These are phyloP conservation scores for Acanthosoma haemorrhoidale DNA, from an alignment of 2,888 invertebrate species.

Conservation along the genomic window DNA sequence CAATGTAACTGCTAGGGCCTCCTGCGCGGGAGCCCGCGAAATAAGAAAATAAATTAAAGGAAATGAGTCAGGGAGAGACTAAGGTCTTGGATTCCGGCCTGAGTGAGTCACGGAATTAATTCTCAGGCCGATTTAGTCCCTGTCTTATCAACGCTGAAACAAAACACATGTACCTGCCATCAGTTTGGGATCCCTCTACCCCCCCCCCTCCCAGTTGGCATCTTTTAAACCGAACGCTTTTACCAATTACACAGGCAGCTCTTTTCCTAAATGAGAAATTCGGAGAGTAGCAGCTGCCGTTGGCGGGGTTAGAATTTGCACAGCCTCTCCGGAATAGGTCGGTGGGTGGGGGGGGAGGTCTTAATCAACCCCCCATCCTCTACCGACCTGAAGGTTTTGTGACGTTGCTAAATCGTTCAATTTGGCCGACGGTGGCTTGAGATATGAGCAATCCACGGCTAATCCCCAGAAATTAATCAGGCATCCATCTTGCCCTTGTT, in stretches of 20 bases:
- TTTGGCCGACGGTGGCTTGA: conserved; percentile 3
- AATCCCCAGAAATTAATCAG: background rate
- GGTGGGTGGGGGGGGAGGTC: no score
- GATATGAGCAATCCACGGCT: conserved; percentile 4
- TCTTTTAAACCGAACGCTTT: background rate
- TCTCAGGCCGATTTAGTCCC: conserved; percentile 7
- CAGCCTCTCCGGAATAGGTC: background rate
- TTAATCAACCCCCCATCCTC: background rate
- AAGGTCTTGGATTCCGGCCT: background rate
- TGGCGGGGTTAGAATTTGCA: conserved; percentile 4
- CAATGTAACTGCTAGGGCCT: background rate
- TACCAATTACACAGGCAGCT: conserved; percentile 5
- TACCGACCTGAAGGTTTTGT: no score
- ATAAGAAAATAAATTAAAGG: conserved; percentile 25
- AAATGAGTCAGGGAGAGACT: conserved; percentile 10
- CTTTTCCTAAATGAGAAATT: conserved; percentile 4
- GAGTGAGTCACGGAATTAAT: background rate
- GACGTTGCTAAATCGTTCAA: conserved; percentile 10
- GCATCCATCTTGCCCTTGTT: background rate
- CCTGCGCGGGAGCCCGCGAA: background rate
- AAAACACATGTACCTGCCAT: background rate
- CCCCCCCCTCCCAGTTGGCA: no score
- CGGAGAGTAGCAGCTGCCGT: background rate
- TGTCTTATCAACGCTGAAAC: background rate
- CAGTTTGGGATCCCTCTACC: background rate